Evolutionary conservation across 2,113 vertebrate species (phyloP).

Genomic region (Cyrtonyx montezumae): DNA sequence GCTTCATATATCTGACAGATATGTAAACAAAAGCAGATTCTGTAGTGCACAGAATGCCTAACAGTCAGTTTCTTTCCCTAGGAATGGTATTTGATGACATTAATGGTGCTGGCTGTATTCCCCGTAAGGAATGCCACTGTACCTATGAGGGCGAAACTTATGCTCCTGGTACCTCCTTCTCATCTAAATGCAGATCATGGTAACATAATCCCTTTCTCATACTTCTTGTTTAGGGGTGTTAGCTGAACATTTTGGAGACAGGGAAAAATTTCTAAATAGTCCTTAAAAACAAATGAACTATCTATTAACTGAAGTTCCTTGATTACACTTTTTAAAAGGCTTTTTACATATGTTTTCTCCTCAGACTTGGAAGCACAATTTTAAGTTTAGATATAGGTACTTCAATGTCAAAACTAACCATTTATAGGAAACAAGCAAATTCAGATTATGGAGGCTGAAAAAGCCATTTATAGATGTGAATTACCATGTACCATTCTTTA

Average conservation of each 20-base stretch:
- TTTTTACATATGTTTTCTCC: background rate
- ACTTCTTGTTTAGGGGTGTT: background rate
- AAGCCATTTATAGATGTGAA: background rate
- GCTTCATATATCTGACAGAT: background rate
- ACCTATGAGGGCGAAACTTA: slow-evolving; percentile 73
- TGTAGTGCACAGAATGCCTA: background rate
- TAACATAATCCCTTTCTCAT: slow-evolving; percentile 31
- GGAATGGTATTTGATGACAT: slow-evolving; percentile 82
- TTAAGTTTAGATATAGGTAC: background rate
- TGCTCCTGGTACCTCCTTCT: slow-evolving; percentile 67
- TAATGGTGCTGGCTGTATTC: slow-evolving; percentile 74
- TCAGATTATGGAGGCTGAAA: background rate
- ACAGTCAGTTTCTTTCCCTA: background rate
- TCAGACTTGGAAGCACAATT: background rate
- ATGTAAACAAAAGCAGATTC: background rate
- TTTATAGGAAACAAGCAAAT: background rate
- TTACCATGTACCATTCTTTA: background rate
- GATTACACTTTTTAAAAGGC: background rate
- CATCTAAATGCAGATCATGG: slow-evolving; percentile 77
- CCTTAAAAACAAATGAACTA: background rate
- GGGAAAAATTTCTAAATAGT: background rate
- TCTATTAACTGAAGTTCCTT: background rate
- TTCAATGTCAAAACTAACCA: background rate
- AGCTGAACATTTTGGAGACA: background rate
- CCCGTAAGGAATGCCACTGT: slow-evolving; percentile 73